Evolutionary conservation across 1,140 invertebrate genomes (phyloP), one percentile per base, ranked within the genome.

Genomic region (Heliconius congener): DNA sequence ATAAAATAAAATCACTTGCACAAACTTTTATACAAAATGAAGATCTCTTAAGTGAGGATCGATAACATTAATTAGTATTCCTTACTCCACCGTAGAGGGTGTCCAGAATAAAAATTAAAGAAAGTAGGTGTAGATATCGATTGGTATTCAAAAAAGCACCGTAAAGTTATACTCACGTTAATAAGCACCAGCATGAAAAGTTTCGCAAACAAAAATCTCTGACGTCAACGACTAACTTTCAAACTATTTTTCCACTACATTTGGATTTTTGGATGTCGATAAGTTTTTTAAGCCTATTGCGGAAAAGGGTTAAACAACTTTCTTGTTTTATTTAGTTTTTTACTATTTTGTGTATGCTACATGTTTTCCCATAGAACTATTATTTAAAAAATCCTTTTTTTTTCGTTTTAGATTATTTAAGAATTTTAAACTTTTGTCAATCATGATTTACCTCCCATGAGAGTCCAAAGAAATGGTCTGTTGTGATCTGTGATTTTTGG

Each of bases 101-200:
- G 74, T 70, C 60, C 39, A 50, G 74, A 76, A 70, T 76, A 76
- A 70, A 30, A 50, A 18, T 39, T 55, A 39, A 16, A 18, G 23
- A 4, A 46, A 46, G 27, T 30, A n/a, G 55, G 55, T 57, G 19
- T 23, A 19, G 50, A 60, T 60, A 60, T 23, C 11, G 23, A 71
- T 71, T 76, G 74, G 39, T 46, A 70, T 76, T 76, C 74, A 76
- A 76, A 76, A 76, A 70, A 76, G 19, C 34, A 18, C 16, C 39
- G 46, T 11, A 52, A 76, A 76, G 23, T 76, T 76, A 4, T 1
- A 76, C 74, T 9, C 60, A 76, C 74, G 74, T 66, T 76, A 76
- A 76, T 76, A 76, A 71, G 74, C 60, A 37, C 57, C 57, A 30
- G 66, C 57, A 71, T 76, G 8, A 39, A 27, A 71, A 70, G 23